Base-by-base conservation (phyloP, 2,113 vertebrate genomes). In the Odontesthes bonariensis region DNA sequence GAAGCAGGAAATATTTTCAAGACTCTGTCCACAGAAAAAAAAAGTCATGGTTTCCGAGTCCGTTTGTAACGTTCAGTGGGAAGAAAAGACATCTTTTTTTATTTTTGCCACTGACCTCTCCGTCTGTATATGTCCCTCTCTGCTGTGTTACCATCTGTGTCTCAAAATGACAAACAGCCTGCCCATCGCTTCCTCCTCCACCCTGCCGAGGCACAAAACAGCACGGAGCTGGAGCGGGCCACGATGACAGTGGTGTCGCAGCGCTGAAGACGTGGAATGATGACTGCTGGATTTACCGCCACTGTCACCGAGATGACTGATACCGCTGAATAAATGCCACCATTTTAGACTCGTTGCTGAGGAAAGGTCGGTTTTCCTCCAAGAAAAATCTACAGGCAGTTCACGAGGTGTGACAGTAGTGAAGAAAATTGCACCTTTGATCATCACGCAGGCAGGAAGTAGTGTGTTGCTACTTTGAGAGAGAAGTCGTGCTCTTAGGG, bases 121-220 rank as follows among this genome's bases (percentile, higher is more conserved):
- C 13, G 20, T 58, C 0, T 54, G 35, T 49, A 32, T 38, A 35
- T 46, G 19, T 40, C 38, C 56, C 56, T 65, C 59, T 74, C 89
- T 73, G 85, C 86, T 90, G 90, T 73, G 86, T 79, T 73, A 46
- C 90, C 90, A 88, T 91, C 86, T 88, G 90, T 73, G 65, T 23
- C 71, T 56, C 51, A 38, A 76, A 82, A 80, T 64, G 82, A 75
- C n/a, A 77, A 75, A 47, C 70, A 38, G 77, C 78, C 35, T 10
- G 23, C 72, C 73, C 51, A 4, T 23, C 1, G 51, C 62, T 81
- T 69, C 76, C 68, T 77, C 81, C 69, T 71, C 68, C 79, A 3
- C 44, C 58, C 47, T 46, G 82, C 84, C 73, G 67, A 77, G 57
- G 42, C 27, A 55, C 74, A 11, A 69, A 74, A 49, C 73, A 56